Evolutionary conservation across 2,797 vertebrate genomes (phyloP).

Genomic region (Erpetoichthys calabaricus): DNA sequence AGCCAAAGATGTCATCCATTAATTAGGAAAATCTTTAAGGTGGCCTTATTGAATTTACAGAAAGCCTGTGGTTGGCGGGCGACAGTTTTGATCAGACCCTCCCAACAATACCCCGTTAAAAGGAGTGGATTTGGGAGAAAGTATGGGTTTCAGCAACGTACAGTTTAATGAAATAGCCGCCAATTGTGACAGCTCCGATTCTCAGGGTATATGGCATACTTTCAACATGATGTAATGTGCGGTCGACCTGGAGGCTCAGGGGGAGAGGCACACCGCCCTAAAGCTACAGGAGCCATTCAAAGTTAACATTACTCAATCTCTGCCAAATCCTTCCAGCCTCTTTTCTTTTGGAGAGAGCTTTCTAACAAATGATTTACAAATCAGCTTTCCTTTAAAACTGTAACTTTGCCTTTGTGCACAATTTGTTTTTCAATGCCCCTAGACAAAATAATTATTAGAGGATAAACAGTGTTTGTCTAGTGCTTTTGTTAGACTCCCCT

Average conservation of each 20-base stretch:
- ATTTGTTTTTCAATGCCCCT: slow-evolving; percentile 8
- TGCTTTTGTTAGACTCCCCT: neutral
- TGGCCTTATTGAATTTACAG: slow-evolving; percentile 98
- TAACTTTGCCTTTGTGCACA: slow-evolving; percentile 12
- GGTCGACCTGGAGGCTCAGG: slow-evolving; percentile 85
- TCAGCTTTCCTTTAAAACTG: slow-evolving; percentile 13
- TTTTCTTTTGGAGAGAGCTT: slow-evolving; percentile 44
- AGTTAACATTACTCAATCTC: slow-evolving; percentile 68
- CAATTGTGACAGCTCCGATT: slow-evolving; percentile 83
- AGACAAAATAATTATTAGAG: slow-evolving; percentile 6
- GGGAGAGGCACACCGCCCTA: slow-evolving; percentile 39
- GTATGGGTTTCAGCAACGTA: slow-evolving; percentile 75
- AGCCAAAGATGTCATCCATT: slow-evolving; percentile 99
- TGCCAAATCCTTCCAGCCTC: slow-evolving; percentile 40
- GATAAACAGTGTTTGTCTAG: slow-evolving; percentile 6
- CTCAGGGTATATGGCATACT: slow-evolving; percentile 92
- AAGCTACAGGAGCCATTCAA: slow-evolving; percentile 61
- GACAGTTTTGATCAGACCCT: slow-evolving; percentile 97
- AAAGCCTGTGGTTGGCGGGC: slow-evolving; percentile 91
- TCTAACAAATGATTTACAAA: slow-evolving; percentile 21
- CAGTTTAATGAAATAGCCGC: slow-evolving; percentile 77
- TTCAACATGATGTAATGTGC: slow-evolving; percentile 97
- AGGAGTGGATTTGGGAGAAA: slow-evolving; percentile 36
- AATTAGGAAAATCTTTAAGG: slow-evolving; percentile 99
- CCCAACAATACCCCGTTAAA: slow-evolving; percentile 72